phyloP scores from a whole-genome alignment of 1,140 invertebrate species.

The Orchestia grillus region DNA sequence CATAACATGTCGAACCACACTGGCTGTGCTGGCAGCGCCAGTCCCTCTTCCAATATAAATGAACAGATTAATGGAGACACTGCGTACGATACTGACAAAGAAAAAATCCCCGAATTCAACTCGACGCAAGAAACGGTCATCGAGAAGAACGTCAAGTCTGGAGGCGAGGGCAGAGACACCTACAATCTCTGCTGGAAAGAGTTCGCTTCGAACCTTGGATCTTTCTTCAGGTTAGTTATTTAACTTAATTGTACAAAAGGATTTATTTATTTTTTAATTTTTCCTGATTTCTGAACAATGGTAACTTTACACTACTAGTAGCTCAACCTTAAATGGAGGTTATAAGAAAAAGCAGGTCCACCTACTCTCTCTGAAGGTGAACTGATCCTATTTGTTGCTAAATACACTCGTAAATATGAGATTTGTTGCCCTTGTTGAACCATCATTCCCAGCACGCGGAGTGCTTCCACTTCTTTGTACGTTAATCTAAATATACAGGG shows the following conservation, averaged over 20 bases:
- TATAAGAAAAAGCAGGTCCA: too few species aligned
- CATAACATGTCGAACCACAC: slow-evolving; percentile 57
- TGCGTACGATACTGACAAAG: slow-evolving; percentile 53
- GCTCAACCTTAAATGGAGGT: too few species aligned
- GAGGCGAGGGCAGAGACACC: slow-evolving; percentile 38
- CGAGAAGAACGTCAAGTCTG: neutral
- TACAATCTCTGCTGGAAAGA: slow-evolving; percentile 67
- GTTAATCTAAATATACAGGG: too few species aligned
- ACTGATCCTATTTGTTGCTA: too few species aligned
- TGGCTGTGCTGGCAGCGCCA: slow-evolving; percentile 35
- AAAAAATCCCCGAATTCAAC: neutral
- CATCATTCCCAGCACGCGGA: too few species aligned
- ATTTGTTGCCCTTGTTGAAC: too few species aligned
- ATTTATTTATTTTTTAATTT: neutral
- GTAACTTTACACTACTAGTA: too few species aligned
- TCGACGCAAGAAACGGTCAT: neutral
- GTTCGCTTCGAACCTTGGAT: slow-evolving; percentile 64
- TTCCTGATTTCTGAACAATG: neutral
- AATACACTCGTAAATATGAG: too few species aligned
- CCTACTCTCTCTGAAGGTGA: too few species aligned
- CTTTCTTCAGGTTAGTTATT: slow-evolving; percentile 65
- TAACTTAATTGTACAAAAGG: too few species aligned
- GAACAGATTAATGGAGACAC: slow-evolving; percentile 52
- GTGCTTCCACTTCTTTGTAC: too few species aligned
- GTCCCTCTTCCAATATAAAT: neutral